Percentiles rank a stretch among this genome's conserved stretches.
These are phyloP conservation scores for Brachionus plicatilis DNA, from an alignment of 1,140 invertebrate genomes.

Conservation along the genomic window DNA sequence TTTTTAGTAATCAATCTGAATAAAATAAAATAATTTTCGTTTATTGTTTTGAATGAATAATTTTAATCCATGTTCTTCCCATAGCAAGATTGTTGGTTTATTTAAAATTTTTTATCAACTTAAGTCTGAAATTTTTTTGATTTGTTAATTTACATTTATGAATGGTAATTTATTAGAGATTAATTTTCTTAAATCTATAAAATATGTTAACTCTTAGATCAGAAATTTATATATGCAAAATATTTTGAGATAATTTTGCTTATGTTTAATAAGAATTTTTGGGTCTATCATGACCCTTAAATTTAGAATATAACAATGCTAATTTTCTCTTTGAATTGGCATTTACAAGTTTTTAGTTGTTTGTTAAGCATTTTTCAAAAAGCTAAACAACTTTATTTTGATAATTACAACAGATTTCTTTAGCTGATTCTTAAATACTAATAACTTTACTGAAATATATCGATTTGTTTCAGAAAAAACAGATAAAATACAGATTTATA, in stretches of 20 bases:
- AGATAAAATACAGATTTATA: too few species aligned
- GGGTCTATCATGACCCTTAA: neutral
- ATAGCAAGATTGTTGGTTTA: too few species aligned
- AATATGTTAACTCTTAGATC: neutral
- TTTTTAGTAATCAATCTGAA: too few species aligned
- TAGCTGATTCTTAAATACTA: neutral
- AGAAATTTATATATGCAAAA: neutral
- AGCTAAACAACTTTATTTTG: neutral
- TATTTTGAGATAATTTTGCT: neutral
- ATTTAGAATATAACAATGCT: neutral
- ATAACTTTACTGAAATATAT: too few species aligned
- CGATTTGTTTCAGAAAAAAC: too few species aligned
- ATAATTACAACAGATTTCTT: neutral
- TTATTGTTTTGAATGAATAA: too few species aligned
- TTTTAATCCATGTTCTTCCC: too few species aligned
- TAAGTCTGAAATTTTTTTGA: neutral
- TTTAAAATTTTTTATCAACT: neutral
- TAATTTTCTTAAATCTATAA: neutral
- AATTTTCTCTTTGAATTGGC: neutral
- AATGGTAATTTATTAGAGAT: neutral
- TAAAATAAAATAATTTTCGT: too few species aligned
- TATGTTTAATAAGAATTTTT: neutral
- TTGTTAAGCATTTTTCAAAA: neutral
- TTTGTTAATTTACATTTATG: neutral
- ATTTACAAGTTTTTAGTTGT: neutral